A percentile compares a stretch with the other conserved stretches of the same genome.
Evolutionary conservation across 2,797 vertebrate species (phyloP).

Genomic region (Acanthurus lineatus): DNA sequence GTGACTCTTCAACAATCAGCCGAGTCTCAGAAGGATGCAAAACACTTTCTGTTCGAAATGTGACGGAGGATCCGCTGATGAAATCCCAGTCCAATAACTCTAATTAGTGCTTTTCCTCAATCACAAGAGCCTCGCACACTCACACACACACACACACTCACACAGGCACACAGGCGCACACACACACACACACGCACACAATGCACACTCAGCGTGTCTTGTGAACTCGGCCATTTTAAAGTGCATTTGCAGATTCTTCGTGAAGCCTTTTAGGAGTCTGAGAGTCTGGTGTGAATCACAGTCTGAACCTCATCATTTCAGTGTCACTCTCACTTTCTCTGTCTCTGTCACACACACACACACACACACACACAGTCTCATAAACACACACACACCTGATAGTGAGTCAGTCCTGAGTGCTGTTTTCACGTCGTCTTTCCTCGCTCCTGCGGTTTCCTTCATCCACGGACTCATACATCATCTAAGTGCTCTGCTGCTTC

Average conservation of each 20-base stretch:
- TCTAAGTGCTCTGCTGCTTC: constrained; percentile 6
- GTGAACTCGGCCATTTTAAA: no score
- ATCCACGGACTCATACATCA: constrained; percentile 14
- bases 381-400: neutral
- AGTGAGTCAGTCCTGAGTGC: no score
- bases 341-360: neutral
- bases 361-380: constrained; percentile 10
- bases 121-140: no score
- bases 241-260: no score
- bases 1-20: no score
- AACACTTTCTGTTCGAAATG: no score
- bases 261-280: neutral
- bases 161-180: neutral
- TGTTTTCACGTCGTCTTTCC: neutral
- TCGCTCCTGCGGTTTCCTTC: neutral
- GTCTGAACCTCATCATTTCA: constrained; percentile 21
- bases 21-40: no score
- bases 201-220: neutral
- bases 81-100: no score
- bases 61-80: no score
- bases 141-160: no score
- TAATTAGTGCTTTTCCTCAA: no score
- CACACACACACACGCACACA: neutral
- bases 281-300: constrained; percentile 19
- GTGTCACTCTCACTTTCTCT: neutral